These are phyloP conservation scores for Scomber scombrus DNA, from an alignment of 2,113 vertebrate genomes.

Conservation along the genomic window DNA sequence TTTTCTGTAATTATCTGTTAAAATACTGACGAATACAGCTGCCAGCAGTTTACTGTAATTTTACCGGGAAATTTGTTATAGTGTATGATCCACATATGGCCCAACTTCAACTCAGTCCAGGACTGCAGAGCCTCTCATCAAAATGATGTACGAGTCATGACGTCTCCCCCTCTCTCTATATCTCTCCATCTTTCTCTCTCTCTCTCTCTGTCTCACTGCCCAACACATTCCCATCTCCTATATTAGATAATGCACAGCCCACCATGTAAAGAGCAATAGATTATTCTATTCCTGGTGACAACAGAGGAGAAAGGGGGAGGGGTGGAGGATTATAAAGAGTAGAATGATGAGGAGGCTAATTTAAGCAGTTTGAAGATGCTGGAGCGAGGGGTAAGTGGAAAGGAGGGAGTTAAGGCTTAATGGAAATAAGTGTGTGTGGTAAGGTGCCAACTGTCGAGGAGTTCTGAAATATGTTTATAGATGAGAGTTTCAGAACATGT, in stretches of 20 bases:
- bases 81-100: constrained; percentile 33
- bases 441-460: constrained; percentile 45
- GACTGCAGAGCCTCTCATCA: constrained; percentile 68
- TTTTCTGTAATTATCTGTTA: too few relatives aligned
- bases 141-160: constrained; percentile 69
- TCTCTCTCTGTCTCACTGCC: constrained; percentile 54
- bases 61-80: too few relatives aligned
- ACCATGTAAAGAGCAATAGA: constrained; percentile 72
- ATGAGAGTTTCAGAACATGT: constrained; percentile 28
- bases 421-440: constrained; percentile 53
- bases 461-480: constrained; percentile 49
- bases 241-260: constrained; percentile 76
- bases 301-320: constrained; percentile 57
- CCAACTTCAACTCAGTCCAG: constrained; percentile 53
- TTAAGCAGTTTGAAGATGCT: constrained; percentile 66
- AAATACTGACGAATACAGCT: too few relatives aligned
- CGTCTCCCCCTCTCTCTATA: constrained; percentile 38
- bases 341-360: constrained; percentile 75
- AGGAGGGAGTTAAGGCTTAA: constrained; percentile 38
- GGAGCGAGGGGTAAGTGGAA: neutral
- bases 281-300: constrained; percentile 75
- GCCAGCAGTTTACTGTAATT: too few relatives aligned
- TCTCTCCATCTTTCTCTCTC: constrained; percentile 18
- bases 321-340: constrained; percentile 59
- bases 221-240: constrained; percentile 68